These are phyloP conservation scores for Oncorhynchus nerka DNA, from an alignment of 2,113 vertebrate genomes.

Conservation along the genomic window DNA sequence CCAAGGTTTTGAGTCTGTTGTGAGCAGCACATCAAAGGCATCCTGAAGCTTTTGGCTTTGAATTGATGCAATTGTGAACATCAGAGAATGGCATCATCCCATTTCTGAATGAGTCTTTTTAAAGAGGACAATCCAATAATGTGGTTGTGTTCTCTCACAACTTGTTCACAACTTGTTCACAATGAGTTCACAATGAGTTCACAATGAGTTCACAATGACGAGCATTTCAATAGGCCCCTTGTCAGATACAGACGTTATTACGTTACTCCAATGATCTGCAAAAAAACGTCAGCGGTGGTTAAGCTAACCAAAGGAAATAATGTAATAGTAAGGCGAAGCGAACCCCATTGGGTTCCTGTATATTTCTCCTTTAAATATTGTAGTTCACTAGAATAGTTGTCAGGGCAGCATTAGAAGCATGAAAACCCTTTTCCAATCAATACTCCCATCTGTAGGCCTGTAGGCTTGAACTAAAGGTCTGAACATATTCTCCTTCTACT, in stretches of 20 bases:
- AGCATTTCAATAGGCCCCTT: background rate
- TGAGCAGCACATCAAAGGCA: background rate
- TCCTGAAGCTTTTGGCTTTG: background rate
- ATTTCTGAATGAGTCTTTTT: too few relatives aligned
- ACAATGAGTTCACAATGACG: background rate
- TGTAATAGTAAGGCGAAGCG: background rate
- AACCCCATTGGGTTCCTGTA: background rate
- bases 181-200: background rate
- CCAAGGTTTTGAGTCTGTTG: background rate
- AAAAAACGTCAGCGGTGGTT: background rate
- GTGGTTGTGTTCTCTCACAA: background rate
- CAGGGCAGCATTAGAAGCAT: background rate
- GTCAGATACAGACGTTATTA: background rate
- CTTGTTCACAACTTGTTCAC: background rate
- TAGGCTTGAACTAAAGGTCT: background rate
- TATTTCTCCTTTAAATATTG: background rate
- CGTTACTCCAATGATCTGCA: background rate
- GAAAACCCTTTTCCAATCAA: background rate
- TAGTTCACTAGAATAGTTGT: background rate
- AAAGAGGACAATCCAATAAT: too few relatives aligned
- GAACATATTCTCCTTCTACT: background rate
- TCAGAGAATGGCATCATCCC: background rate
- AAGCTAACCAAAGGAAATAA: background rate
- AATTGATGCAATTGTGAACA: background rate
- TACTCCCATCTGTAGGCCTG: background rate